Conservation (phyloP, 1,140 invertebrate genomes). For the Harlomillsia oculata region DNA sequence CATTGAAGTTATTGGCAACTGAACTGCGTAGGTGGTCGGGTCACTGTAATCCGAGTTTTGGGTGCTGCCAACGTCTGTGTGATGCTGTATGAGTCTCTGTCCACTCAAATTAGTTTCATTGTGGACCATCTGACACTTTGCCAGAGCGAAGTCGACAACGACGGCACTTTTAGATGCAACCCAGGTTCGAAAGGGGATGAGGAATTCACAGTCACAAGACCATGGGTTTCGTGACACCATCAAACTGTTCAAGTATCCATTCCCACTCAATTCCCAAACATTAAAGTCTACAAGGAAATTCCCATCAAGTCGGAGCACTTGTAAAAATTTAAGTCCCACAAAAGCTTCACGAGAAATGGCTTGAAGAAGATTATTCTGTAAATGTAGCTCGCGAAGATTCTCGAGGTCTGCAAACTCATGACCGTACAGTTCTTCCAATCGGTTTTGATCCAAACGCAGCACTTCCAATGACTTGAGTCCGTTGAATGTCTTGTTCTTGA, state of each 20-base stretch:
- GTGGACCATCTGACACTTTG: constrained; percentile 58
- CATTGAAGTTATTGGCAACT: constrained; percentile 11
- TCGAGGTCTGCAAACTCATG: constrained; percentile 79
- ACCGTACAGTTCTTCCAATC: constrained; percentile 64
- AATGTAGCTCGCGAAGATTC: constrained; percentile 68
- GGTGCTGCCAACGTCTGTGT: neutral
- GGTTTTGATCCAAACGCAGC: constrained; percentile 76
- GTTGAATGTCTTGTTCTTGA: constrained; percentile 86
- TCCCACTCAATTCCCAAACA: constrained; percentile 68
- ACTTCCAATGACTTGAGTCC: constrained; percentile 68
- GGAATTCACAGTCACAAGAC: constrained; percentile 81
- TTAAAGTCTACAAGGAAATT: constrained; percentile 70
- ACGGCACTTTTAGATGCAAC: constrained; percentile 67
- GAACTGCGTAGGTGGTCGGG: neutral
- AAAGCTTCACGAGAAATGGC: constrained; percentile 72
- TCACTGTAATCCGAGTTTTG: too few species aligned
- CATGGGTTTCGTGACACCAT: constrained; percentile 70
- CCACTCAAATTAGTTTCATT: too few species aligned
- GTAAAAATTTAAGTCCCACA: constrained; percentile 61
- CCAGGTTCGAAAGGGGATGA: constrained; percentile 73
- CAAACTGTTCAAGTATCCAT: constrained; percentile 58
- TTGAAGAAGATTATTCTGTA: constrained; percentile 74
- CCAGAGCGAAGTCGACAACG: constrained; percentile 61
- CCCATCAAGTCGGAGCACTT: constrained; percentile 69
- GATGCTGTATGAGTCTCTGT: too few species aligned